A percentile compares a stretch with the other conserved stretches of the same genome.
Evolutionary conservation across 2,797 vertebrate genomes (phyloP).

Genomic region (Syngnathus rostellatus): DNA sequence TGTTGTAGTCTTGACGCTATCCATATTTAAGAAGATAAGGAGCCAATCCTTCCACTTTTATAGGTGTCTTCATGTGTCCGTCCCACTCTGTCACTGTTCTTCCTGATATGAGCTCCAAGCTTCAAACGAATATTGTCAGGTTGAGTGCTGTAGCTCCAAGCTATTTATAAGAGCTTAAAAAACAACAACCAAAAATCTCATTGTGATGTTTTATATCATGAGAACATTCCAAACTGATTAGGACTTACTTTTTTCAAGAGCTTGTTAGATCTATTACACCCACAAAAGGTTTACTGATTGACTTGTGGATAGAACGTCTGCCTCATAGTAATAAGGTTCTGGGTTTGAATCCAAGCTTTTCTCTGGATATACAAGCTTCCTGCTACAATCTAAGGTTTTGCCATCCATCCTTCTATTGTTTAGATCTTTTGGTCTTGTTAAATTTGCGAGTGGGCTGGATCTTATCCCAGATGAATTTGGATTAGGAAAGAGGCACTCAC

Average conservation of each 20-base stretch:
- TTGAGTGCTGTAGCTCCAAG: not conserved
- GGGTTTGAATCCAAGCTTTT: too few species aligned
- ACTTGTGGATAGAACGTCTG: too few species aligned
- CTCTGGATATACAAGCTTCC: too few species aligned
- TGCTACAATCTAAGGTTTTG: too few species aligned
- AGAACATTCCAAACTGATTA: not conserved
- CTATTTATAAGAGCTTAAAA: not conserved
- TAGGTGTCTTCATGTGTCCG: not conserved
- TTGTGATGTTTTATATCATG: not conserved
- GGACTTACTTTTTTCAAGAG: not conserved
- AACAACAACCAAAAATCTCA: not conserved
- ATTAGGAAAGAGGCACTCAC: too few species aligned
- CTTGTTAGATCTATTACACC: too few species aligned
- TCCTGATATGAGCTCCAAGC: not conserved
- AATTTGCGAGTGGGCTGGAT: too few species aligned
- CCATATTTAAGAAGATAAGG: not conserved
- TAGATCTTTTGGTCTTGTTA: too few species aligned
- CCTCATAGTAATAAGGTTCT: too few species aligned
- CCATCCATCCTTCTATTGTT: too few species aligned
- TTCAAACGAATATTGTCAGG: not conserved
- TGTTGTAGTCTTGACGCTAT: not conserved
- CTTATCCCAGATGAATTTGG: too few species aligned
- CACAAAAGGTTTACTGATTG: too few species aligned
- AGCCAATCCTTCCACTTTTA: not conserved
- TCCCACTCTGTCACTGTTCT: not conserved